Conservation (phyloP, 2,888 invertebrate genomes). For the Cephalotes varians region DNA sequence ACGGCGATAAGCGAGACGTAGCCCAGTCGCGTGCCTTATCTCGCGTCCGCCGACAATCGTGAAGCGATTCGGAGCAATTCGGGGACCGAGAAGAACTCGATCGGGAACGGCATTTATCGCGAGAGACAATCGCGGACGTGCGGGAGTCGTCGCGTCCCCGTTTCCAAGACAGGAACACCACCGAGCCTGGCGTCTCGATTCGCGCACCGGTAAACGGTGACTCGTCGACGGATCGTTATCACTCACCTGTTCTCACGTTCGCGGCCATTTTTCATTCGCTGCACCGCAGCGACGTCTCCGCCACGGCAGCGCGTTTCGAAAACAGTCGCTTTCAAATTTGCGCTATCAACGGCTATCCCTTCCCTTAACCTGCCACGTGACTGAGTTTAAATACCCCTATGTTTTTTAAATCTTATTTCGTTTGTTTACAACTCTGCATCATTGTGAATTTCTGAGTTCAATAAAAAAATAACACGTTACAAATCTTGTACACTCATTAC, state of each 20-base stretch:
- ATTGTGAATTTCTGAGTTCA: neutral
- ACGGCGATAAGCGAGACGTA: conserved; percentile 7
- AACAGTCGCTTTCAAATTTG: conserved; percentile 3
- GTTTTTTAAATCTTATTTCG: neutral
- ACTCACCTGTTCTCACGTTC: conserved; percentile 83
- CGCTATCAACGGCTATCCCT: neutral
- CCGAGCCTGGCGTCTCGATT: neutral
- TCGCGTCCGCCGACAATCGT: neutral
- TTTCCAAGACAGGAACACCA: neutral
- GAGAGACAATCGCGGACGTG: neutral
- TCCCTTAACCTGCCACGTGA: neutral
- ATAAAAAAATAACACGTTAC: neutral
- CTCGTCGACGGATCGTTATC: conserved; percentile 49
- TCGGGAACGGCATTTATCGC: no score
- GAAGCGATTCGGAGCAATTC: no score
- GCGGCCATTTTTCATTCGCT: conserved; percentile 81
- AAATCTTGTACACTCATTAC: neutral
- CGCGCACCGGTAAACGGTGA: neutral
- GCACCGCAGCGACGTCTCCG: conserved; percentile 32
- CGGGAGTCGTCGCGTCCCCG: neutral
- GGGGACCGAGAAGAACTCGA: no score
- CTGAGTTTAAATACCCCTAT: neutral
- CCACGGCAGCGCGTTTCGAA: conserved; percentile 5
- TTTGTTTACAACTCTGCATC: neutral
- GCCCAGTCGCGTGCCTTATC: conserved; percentile 2